These are phyloP conservation scores for Gobionotothen gibberifrons DNA, from an alignment of 2,797 vertebrate species.

Conservation along the genomic window DNA sequence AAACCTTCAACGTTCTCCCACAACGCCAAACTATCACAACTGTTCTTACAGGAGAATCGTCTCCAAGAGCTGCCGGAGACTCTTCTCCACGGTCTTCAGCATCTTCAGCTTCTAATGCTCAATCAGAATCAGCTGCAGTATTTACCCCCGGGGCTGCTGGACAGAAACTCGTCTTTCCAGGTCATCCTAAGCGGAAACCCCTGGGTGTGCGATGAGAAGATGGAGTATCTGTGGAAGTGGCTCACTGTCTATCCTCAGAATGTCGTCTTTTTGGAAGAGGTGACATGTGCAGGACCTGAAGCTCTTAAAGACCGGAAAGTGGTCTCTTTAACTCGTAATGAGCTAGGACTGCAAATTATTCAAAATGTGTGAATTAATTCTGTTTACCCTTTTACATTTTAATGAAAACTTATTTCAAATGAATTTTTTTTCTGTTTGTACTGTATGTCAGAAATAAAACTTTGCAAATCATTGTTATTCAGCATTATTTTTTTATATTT, in stretches of 20 bases:
- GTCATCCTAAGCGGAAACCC: constrained; percentile 66
- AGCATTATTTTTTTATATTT: neutral
- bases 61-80: constrained; percentile 64
- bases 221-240: constrained; percentile 77
- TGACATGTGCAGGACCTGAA: constrained; percentile 67
- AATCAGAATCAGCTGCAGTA: constrained; percentile 70
- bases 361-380: neutral
- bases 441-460: constrained; percentile 31
- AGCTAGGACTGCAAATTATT: constrained; percentile 43
- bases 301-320: constrained; percentile 52
- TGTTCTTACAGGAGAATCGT: constrained; percentile 76
- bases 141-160: constrained; percentile 66
- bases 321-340: constrained; percentile 45
- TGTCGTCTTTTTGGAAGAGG: constrained; percentile 60
- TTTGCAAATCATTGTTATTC: neutral
- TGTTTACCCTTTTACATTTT: neutral
- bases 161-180: constrained; percentile 33
- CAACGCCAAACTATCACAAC: constrained; percentile 62
- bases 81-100: constrained; percentile 63
- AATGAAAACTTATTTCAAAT: neutral
- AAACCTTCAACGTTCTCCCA: constrained; percentile 55
- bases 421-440: neutral
- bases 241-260: constrained; percentile 44
- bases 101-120: constrained; percentile 72
- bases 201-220: constrained; percentile 72